A percentile compares a stretch with the other conserved stretches of the same genome.
Conservation (phyloP, 2,797 vertebrate species). For the Cossypha polioptera region DNA sequence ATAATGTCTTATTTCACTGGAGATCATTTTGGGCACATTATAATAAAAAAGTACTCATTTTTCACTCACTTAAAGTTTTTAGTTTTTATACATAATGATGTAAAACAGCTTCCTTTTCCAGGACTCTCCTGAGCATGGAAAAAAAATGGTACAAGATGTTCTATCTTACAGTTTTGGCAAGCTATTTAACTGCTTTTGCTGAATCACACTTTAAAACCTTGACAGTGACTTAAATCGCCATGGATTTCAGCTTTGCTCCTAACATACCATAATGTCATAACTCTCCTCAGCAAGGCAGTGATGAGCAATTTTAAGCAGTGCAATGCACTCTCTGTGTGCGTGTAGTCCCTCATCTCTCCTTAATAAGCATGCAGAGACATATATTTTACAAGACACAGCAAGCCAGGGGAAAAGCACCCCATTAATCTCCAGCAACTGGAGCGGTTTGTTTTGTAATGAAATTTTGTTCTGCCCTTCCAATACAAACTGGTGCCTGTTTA, state of each 20-base stretch:
- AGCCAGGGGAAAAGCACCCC: constrained; percentile 36
- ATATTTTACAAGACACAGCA: constrained; percentile 36
- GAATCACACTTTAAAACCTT: constrained; percentile 53
- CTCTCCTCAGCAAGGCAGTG: constrained; percentile 29
- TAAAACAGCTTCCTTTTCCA: not conserved
- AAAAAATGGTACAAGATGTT: not conserved
- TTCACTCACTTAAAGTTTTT: not conserved
- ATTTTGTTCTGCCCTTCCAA: constrained; percentile 40
- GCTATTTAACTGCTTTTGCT: constrained; percentile 27
- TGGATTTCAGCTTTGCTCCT: constrained; percentile 52
- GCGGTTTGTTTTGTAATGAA: constrained; percentile 17
- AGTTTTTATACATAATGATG: not conserved
- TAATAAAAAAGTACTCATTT: constrained; percentile 16
- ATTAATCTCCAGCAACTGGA: constrained; percentile 67
- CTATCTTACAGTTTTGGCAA: constrained; percentile 45
- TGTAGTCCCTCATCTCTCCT: constrained; percentile 33
- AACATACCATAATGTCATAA: constrained; percentile 22
- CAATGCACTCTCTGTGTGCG: not conserved
- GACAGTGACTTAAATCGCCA: constrained; percentile 60
- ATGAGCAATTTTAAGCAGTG: constrained; percentile 43
- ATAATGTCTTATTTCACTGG: not conserved
- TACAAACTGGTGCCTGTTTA: constrained; percentile 13
- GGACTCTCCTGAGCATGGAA: not conserved
- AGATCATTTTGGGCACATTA: constrained; percentile 2
- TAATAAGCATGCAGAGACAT: constrained; percentile 59